A percentile compares a stretch with the other conserved stretches of the same genome.
phyloP scores from a whole-genome alignment of 2,888 invertebrate species.

The Sylvicola fuscatus region DNA sequence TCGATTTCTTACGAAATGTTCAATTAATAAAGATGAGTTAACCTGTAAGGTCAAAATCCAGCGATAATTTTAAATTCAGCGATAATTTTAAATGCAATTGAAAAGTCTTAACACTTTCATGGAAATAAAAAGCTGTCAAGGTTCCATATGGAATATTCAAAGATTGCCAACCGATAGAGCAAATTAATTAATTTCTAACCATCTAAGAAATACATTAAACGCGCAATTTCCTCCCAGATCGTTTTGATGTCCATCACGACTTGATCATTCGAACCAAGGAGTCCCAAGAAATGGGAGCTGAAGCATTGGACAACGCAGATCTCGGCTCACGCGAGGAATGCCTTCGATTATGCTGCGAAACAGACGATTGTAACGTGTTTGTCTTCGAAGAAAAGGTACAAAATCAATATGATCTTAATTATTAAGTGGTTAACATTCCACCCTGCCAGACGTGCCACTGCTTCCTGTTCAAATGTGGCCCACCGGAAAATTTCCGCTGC shows the following conservation, averaged over 20 bases:
- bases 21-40: too few species aligned
- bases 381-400: constrained; percentile 77
- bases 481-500: constrained; percentile 77
- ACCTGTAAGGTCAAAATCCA: too few species aligned
- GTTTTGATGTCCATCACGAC: constrained; percentile 66
- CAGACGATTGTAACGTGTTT: constrained; percentile 72
- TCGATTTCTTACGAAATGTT: too few species aligned
- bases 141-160: too few species aligned
- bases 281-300: constrained; percentile 72
- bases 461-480: constrained; percentile 79
- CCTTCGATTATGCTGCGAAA: constrained; percentile 69
- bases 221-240: constrained; percentile 11
- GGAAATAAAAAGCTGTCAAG: too few species aligned
- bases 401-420: background rate
- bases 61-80: too few species aligned
- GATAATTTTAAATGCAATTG: too few species aligned
- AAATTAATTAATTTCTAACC: too few species aligned
- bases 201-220: too few species aligned
- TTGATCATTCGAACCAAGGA: constrained; percentile 83
- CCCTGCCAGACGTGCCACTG: constrained; percentile 41
- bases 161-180: too few species aligned
- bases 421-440: too few species aligned
- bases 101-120: too few species aligned
- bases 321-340: constrained; percentile 64
- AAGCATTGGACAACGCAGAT: constrained; percentile 69